These are phyloP conservation scores for Dasyornis broadbenti DNA, from an alignment of 2,113 vertebrate species.

Conservation along the genomic window DNA sequence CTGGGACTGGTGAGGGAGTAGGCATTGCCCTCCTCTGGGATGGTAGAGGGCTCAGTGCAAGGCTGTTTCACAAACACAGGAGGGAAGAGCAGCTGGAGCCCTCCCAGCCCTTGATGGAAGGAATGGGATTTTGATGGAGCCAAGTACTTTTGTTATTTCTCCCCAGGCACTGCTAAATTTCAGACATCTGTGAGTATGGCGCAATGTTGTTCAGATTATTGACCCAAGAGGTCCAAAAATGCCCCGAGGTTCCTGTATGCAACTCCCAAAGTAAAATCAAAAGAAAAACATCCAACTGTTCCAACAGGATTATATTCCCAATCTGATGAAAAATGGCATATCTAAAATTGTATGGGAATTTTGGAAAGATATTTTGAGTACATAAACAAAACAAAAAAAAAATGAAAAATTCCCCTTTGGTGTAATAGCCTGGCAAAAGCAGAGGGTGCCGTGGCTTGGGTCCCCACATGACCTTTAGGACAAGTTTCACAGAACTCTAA, in stretches of 20 bases:
- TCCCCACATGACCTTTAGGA: neutral
- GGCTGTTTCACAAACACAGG: accelerated
- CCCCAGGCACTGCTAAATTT: neutral
- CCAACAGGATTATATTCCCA: neutral
- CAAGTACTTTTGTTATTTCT: neutral
- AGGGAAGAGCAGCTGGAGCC: neutral
- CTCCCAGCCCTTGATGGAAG: neutral
- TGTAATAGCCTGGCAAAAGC: neutral
- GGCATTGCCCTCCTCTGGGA: neutral
- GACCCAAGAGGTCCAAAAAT: neutral
- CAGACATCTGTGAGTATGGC: neutral
- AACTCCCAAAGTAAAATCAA: neutral
- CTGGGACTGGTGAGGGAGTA: neutral
- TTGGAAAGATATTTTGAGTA: neutral
- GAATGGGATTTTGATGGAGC: neutral
- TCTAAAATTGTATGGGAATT: neutral
- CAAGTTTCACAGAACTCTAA: neutral
- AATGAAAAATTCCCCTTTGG: neutral
- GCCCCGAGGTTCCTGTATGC: neutral
- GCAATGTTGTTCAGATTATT: neutral
- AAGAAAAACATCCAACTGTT: neutral
- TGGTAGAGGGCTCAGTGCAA: neutral
- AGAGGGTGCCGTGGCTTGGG: neutral
- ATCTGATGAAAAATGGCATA: neutral
- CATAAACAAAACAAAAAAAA: neutral